phyloP scores from a whole-genome alignment of 2,113 vertebrate genomes.

The Pampusana beccarii region DNA sequence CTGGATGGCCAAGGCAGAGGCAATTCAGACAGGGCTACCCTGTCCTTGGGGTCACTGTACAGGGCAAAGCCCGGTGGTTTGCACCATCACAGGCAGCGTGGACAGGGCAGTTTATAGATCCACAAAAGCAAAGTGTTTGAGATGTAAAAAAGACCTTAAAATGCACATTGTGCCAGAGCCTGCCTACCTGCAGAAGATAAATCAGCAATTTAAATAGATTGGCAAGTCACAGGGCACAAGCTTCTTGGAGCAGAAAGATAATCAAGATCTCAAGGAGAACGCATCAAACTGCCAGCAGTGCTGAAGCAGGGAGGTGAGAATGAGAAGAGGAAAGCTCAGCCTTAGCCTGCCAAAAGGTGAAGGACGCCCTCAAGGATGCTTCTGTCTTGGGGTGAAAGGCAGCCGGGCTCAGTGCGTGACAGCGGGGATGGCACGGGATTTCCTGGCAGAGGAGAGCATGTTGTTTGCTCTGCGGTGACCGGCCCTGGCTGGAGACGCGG shows the following conservation, averaged over 20 bases:
- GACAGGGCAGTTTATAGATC: neutral
- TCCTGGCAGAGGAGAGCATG: neutral
- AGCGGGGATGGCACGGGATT: neutral
- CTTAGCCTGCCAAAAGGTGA: neutral
- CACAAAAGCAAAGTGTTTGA: neutral
- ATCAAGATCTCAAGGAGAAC: neutral
- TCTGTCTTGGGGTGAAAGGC: rapidly evolving
- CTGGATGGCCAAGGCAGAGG: neutral
- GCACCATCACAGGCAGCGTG: neutral
- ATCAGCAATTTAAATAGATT: neutral
- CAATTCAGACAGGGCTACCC: rapidly evolving
- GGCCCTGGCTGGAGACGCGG: rapidly evolving
- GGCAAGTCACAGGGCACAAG: neutral
- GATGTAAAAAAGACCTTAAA: neutral
- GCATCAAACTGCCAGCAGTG: neutral
- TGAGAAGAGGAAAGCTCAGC: neutral
- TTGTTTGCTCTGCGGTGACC: neutral
- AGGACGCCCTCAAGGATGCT: neutral
- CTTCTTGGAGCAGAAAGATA: neutral
- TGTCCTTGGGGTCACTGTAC: rapidly evolving
- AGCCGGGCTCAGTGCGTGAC: neutral
- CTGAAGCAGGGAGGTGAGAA: neutral
- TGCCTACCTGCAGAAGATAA: neutral
- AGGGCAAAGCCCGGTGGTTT: neutral
- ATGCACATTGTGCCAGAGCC: rapidly evolving